Evolutionary conservation across 2,113 vertebrate species (phyloP).

Genomic region (Glareola pratincola): DNA sequence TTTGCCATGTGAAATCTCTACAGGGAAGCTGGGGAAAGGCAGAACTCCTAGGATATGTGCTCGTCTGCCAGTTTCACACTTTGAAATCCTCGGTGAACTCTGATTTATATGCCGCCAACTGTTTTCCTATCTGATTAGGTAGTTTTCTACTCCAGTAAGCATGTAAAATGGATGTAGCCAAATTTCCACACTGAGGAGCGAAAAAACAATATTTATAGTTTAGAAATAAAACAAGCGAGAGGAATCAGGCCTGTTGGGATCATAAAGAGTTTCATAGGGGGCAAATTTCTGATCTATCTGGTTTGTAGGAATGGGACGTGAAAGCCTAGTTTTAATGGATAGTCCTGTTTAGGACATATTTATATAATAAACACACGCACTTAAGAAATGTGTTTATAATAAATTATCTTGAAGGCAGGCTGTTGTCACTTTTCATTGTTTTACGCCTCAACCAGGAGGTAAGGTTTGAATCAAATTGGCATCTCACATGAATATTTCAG

Average conservation of each 20-base stretch:
- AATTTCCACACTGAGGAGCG: conserved; percentile 72
- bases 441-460: neutral
- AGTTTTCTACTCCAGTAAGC: conserved; percentile 81
- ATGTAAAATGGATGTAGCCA: conserved; percentile 76
- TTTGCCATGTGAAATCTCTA: conserved; percentile 70
- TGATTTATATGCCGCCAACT: conserved; percentile 78
- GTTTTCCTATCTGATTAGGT: conserved; percentile 86
- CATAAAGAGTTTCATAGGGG: conserved; percentile 69
- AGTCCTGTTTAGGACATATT: conserved; percentile 42
- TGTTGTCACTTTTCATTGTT: conserved; percentile 36
- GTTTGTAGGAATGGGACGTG: conserved; percentile 18
- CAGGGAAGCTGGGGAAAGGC: conserved; percentile 68
- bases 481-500: conserved; percentile 21
- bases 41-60: conserved; percentile 66
- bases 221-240: conserved; percentile 78
- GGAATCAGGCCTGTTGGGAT: conserved; percentile 66
- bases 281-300: conserved; percentile 63
- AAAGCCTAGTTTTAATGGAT: conserved; percentile 54
- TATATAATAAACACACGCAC: conserved; percentile 66
- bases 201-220: conserved; percentile 83
- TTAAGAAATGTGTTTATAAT: conserved; percentile 56
- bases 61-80: conserved; percentile 73
- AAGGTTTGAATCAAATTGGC: neutral
- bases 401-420: conserved; percentile 55
- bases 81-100: conserved; percentile 77